Evolutionary conservation across 2,888 invertebrate genomes (phyloP).

Genomic region (Lacanobia oleracea): DNA sequence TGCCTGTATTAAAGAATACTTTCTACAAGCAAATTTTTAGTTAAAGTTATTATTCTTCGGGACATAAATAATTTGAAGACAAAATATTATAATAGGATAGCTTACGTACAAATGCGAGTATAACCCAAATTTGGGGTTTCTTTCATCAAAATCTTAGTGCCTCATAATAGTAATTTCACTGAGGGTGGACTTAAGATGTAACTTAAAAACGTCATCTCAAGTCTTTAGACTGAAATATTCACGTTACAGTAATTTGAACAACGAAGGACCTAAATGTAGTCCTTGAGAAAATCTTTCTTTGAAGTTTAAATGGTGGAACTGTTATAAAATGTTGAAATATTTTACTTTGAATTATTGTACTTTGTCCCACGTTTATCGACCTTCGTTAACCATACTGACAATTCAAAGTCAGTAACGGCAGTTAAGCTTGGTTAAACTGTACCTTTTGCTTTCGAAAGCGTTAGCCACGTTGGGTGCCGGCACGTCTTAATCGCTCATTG

Average conservation of each 20-base stretch:
- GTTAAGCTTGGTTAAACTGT: slow-evolving; percentile 55
- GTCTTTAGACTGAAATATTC: not conserved
- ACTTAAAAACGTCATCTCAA: too few species aligned
- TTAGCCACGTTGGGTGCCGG: slow-evolving; percentile 70
- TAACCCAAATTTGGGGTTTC: too few species aligned
- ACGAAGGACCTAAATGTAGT: not conserved
- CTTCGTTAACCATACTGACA: not conserved
- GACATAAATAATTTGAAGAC: too few species aligned
- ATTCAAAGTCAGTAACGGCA: slow-evolving; percentile 35
- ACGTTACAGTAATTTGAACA: too few species aligned
- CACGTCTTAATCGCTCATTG: slow-evolving; percentile 62
- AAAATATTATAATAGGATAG: too few species aligned
- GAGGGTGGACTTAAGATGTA: too few species aligned
- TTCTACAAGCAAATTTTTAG: too few species aligned
- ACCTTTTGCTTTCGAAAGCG: slow-evolving; percentile 75
- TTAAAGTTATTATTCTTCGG: too few species aligned
- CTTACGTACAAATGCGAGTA: too few species aligned
- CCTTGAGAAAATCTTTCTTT: not conserved
- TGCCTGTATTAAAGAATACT: too few species aligned
- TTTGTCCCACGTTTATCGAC: not conserved
- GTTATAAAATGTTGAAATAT: not conserved
- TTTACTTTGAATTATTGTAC: not conserved
- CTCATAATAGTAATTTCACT: too few species aligned
- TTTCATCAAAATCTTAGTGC: too few species aligned
- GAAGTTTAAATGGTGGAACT: not conserved